Conservation (phyloP, 2,888 invertebrate species). For the Hyppa rectilinea region DNA sequence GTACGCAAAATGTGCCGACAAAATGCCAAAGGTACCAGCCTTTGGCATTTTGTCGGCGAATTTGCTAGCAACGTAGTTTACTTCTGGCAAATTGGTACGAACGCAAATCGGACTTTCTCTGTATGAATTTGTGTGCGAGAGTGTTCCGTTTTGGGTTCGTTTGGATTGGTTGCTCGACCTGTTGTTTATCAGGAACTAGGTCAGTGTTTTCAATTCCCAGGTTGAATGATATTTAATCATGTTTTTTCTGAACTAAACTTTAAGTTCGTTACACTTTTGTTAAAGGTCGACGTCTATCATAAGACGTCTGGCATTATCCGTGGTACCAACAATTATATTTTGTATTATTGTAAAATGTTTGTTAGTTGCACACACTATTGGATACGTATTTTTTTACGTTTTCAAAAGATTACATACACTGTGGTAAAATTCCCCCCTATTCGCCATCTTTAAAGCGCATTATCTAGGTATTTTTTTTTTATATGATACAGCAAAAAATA, state of each 20-base stretch:
- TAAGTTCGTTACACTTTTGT: neutral
- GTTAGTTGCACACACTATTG: too few species aligned
- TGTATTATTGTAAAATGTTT: neutral
- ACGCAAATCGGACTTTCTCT: constrained; percentile 75
- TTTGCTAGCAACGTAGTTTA: constrained; percentile 53
- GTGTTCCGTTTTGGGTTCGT: constrained; percentile 15
- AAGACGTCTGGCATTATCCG: too few species aligned
- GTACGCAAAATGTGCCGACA: too few species aligned
- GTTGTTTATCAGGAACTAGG: constrained; percentile 6
- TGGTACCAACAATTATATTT: neutral
- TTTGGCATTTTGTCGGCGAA: constrained; percentile 70
- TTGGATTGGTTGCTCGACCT: constrained; percentile 3
- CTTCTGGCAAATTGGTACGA: constrained; percentile 74
- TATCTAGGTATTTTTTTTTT: too few species aligned
- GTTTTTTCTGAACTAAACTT: neutral
- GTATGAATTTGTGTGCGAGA: constrained; percentile 32
- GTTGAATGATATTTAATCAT: neutral
- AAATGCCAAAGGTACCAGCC: too few species aligned
- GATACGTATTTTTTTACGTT: too few species aligned
- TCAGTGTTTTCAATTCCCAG: neutral
- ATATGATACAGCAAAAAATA: too few species aligned
- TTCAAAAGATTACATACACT: too few species aligned
- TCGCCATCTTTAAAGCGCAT: too few species aligned
- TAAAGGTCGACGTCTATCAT: neutral
- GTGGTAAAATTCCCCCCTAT: too few species aligned